Conservation (phyloP, 2,113 vertebrate species). For the Leuciscus idus region DNA sequence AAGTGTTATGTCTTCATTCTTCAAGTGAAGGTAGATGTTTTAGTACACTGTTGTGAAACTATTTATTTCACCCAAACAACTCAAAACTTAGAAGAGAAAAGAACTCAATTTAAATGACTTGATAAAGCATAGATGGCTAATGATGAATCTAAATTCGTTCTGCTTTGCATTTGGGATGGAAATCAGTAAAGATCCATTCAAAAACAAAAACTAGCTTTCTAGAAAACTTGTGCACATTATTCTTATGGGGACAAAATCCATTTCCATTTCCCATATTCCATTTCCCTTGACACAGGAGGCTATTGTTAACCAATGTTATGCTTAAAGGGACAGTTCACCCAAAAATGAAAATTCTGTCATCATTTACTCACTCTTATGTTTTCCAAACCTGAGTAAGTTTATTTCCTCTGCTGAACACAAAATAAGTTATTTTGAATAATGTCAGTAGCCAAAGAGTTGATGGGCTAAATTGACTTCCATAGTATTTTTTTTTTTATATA, state of each 20-base stretch:
- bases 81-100: neutral
- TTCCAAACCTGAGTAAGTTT: too few species aligned
- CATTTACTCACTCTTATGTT: too few species aligned
- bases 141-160: neutral
- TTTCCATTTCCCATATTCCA: neutral
- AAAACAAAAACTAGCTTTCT: neutral
- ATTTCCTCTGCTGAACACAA: too few species aligned
- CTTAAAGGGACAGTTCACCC: too few species aligned
- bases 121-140: neutral
- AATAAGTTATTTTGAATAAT: too few species aligned
- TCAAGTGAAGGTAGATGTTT: neutral
- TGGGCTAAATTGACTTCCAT: too few species aligned
- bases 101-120: neutral
- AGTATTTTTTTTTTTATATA: too few species aligned
- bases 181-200: neutral
- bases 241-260: neutral
- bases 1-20: neutral
- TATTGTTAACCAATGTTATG: neutral
- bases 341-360: too few species aligned
- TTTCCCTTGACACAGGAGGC: neutral
- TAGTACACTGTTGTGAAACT: neutral
- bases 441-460: too few species aligned
- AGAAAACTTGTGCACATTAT: neutral
- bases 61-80: too few species aligned
- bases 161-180: neutral